A percentile compares a stretch with the other conserved stretches of the same genome.
Evolutionary conservation across 1,140 invertebrate species (phyloP).

Genomic region (Tetraneura akinire): DNA sequence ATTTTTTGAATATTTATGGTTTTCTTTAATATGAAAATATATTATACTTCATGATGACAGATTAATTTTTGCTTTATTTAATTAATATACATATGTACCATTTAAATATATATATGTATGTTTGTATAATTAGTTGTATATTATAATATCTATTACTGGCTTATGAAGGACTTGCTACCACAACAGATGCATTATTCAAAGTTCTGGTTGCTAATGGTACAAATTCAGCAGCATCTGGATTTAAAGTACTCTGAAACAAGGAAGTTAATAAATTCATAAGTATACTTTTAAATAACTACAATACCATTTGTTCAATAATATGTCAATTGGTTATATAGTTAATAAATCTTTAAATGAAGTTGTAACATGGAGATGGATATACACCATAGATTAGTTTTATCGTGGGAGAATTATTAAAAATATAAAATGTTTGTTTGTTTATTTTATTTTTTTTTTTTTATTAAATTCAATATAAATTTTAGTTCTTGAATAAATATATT

Average conservation of each 20-base stretch:
- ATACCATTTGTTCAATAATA: too few species aligned
- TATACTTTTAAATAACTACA: too few species aligned
- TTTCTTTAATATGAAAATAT: constrained; percentile 46
- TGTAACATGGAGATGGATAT: too few species aligned
- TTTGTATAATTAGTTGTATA: background rate
- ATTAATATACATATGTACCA: constrained; percentile 36
- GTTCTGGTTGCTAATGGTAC: constrained; percentile 61
- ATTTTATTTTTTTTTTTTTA: too few species aligned
- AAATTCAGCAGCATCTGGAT: constrained; percentile 78
- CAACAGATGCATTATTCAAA: constrained; percentile 30
- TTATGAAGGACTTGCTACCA: constrained; percentile 49
- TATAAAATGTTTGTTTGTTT: too few species aligned
- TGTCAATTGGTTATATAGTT: too few species aligned
- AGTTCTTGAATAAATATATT: too few species aligned
- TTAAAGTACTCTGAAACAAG: constrained; percentile 69
- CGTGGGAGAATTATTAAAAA: too few species aligned
- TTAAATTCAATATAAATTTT: too few species aligned
- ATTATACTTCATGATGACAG: constrained; percentile 37
- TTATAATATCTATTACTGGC: constrained; percentile 1
- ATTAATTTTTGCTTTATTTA: constrained; percentile 38
- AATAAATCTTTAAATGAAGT: too few species aligned
- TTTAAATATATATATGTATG: constrained; percentile 21
- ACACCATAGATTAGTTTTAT: too few species aligned
- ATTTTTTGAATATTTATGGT: constrained; percentile 15
- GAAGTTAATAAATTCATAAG: too few species aligned